Base-by-base conservation (phyloP, 2,113 vertebrate species). In the Microcebus murinus region DNA sequence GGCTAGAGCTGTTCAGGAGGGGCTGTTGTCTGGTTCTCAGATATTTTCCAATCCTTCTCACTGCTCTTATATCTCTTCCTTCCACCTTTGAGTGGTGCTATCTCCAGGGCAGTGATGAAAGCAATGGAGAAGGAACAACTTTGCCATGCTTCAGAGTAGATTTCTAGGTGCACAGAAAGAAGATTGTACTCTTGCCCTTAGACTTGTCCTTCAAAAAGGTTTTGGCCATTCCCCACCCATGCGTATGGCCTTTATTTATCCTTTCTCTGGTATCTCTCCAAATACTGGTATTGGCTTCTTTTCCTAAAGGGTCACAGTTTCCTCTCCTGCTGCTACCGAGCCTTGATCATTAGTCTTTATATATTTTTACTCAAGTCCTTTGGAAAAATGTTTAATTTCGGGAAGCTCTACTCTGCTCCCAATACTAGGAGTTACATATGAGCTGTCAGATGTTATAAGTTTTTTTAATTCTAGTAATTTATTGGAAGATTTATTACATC, bases 151-250 rank as follows among this genome's bases (percentile, higher is more conserved):
- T 61, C 14, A 39, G 25, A 80, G 45, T 17, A 68, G 4, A 59
- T 42, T 31, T 27, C 10, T 48, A 13, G 11, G 17, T 65, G 34
- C 8, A 14, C 4, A 23, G 11, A 29, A 74, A 73, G 15, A 70
- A 4, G 1, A 42, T 9, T 15, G 11, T 2, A 3, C 6, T 6
- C 4, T 17, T 36, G 2, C 25, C 2, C 0, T 65, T 29, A 39
- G 4, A 67, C 34, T 31, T 20, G 3, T 31, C 10, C 15, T 63
- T 2, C 5, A 73, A 29, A 59, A 82, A 50, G 4, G 14, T 6
- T 61, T 12, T 61, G 21, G 15, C 14, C 39, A 63, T 68, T 23
- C 31, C 31, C 2, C 61, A 23, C 11, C 18, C 63, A 86, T 57
- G 6, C 55, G 0, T 74, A n/a, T 68, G 57, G 11, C 10, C 25